phyloP scores from a whole-genome alignment of 2,888 invertebrate genomes.

The Oscheius onirici region DNA sequence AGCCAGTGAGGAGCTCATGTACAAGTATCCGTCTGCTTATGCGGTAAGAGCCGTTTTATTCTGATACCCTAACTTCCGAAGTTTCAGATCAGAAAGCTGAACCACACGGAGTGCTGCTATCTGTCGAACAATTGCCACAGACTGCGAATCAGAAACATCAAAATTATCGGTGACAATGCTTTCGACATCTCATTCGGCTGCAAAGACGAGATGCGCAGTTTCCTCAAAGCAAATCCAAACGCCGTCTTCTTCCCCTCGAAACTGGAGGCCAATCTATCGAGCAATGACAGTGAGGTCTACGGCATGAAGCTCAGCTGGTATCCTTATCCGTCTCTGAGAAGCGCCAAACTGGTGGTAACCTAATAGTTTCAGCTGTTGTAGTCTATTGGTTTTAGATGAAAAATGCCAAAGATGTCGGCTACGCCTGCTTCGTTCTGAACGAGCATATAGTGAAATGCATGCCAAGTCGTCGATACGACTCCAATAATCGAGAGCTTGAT shows the following conservation, averaged over 20 bases:
- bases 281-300: neutral
- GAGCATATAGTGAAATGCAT: neutral
- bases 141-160: neutral
- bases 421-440: neutral
- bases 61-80: no score
- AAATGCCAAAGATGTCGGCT: conserved; percentile 1
- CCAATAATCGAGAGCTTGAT: neutral
- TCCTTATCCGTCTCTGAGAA: neutral
- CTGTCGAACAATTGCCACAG: neutral
- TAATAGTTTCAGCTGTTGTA: neutral
- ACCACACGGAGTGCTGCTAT: neutral
- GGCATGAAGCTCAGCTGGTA: conserved; percentile 3
- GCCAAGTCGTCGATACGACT: neutral
- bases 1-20: no score
- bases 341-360: neutral
- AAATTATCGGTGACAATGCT: neutral
- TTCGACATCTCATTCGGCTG: neutral
- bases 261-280: neutral
- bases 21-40: no score
- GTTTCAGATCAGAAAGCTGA: neutral
- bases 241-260: neutral
- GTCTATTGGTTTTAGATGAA: neutral
- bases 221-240: neutral
- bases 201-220: neutral
- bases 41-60: no score